phyloP scores from a whole-genome alignment of 2,888 invertebrate genomes.

The Drymonia ruficornis region DNA sequence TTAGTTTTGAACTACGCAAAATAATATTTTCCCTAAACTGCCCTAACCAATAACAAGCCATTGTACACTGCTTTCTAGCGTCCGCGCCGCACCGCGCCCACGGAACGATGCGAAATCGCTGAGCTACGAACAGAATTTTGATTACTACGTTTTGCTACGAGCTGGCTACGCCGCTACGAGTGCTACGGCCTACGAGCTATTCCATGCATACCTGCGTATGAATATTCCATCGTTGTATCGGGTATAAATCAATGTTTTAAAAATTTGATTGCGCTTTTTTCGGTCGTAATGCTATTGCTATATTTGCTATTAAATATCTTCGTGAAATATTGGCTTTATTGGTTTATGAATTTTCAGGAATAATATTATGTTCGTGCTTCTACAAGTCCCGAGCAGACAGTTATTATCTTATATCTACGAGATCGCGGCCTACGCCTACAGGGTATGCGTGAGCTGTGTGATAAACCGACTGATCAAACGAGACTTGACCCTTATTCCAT shows the following conservation, averaged over 20 bases:
- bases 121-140: conserved; percentile 60
- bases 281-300: conserved; percentile 5
- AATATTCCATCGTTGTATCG: conserved; percentile 29
- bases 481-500: neutral
- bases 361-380: too few relatives aligned
- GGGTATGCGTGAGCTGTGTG: conserved; percentile 16
- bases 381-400: too few relatives aligned
- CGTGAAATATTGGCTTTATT: too few relatives aligned
- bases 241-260: conserved; percentile 15
- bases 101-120: conserved; percentile 56
- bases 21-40: too few relatives aligned
- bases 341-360: neutral
- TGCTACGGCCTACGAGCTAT: conserved; percentile 42
- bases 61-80: too few relatives aligned
- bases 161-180: conserved; percentile 21
- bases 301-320: too few relatives aligned
- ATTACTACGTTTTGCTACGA: conserved; percentile 38
- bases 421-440: too few relatives aligned
- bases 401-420: too few relatives aligned
- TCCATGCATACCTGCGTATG: conserved; percentile 34
- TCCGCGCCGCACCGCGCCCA: conserved; percentile 35
- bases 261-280: conserved; percentile 9
- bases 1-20: too few relatives aligned
- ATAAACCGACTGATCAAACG: conserved; percentile 9
- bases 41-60: too few relatives aligned